Base-by-base conservation (phyloP, 1,140 invertebrate genomes). In the Heliconius eleuchia region DNA sequence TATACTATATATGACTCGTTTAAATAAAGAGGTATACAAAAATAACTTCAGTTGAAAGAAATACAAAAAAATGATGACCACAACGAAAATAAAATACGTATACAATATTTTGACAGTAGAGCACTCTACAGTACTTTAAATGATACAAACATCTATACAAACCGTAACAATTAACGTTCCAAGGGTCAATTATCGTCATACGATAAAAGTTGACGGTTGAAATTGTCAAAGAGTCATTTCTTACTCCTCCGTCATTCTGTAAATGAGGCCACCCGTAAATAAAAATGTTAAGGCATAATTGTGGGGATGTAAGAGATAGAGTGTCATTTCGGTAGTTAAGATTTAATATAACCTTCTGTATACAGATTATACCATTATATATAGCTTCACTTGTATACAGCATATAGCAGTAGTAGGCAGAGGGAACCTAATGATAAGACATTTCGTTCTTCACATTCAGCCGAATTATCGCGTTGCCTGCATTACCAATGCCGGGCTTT, bases 161-260 rank as follows among this genome's bases (percentile, higher is more conserved):
- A 57, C 55, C 70, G 71, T 83, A 80, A 82, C 82, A 80, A 81
- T 81, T 80, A 82, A 83, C 81, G 75, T 79, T 78, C 78, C 81
- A 50, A 70, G 78, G 55, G 57, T 66, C 75, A 83, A 83, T 83
- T 83, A 83, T 76, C 60, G 66, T 74, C 74, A 80, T 78, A 55
- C 74, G 79, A 80, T 80, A 84, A 84, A 81, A 78, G 73, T 74
- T 77, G 71, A 81, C 79, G 79, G 75, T 50, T 80, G 79, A 81
- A 79, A 84, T 82, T 79, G 77, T 82, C 78, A 82, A 79, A 83
- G 79, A 79, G 73, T 81, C 80, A 82, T 87, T 86, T 82, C 78
- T 81, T 81, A 88, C 86, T 86, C 78, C 80, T 81, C 77, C 80
- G 83, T 85, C 80, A 82, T 83, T 84, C 83, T 75, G 57, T 66